Evolutionary conservation across 1,140 invertebrate genomes (phyloP).

Genomic region (Colletes gigas): DNA sequence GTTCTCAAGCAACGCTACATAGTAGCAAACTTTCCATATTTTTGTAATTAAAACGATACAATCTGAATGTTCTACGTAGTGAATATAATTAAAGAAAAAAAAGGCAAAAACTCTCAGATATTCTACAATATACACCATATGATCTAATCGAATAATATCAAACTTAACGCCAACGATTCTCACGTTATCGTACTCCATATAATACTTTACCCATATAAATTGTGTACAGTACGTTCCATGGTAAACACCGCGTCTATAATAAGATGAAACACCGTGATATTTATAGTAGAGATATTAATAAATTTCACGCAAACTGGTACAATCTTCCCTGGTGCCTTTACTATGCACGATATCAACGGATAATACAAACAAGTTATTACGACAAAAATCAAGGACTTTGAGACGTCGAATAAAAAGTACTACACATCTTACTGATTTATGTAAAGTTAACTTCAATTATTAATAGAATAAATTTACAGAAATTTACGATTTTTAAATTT

Average conservation of each 20-base stretch:
- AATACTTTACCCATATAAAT: not conserved
- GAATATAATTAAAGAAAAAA: no score
- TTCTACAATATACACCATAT: not conserved
- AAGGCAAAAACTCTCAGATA: no score
- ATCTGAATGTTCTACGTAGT: no score
- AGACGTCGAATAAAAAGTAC: not conserved
- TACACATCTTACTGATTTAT: no score
- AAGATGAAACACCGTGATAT: conserved; percentile 33
- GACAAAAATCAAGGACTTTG: conserved; percentile 3
- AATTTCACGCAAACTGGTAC: conserved; percentile 27
- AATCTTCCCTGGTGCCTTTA: conserved; percentile 14
- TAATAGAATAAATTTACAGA: not conserved
- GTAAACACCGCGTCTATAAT: conserved; percentile 45
- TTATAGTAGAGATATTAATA: conserved; percentile 44
- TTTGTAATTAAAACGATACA: not conserved
- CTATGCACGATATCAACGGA: not conserved
- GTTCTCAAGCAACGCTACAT: not conserved
- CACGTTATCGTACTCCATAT: not conserved
- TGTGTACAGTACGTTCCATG: conserved; percentile 1
- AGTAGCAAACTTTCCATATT: not conserved
- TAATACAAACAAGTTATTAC: conserved; percentile 1
- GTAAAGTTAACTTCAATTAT: no score
- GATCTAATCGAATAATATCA: not conserved
- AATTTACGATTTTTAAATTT: not conserved
- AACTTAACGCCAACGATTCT: not conserved